Base-by-base conservation (phyloP, 1,140 invertebrate genomes). In the Bombus impatiens region DNA sequence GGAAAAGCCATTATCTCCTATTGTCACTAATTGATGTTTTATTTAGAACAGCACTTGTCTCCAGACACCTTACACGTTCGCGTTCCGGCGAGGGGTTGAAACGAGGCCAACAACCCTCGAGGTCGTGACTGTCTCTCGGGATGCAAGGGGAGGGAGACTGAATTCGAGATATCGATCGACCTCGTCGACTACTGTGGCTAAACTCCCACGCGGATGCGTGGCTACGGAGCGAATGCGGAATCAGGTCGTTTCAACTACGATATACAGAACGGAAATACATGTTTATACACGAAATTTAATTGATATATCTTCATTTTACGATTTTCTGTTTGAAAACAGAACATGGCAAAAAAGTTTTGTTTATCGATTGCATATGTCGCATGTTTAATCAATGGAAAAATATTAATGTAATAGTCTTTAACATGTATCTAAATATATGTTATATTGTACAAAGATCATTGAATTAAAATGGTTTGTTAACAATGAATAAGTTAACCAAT, bases 81-180 rank as follows among this genome's bases (percentile, higher is more conserved):
- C 47, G 57, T 68, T 76, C 47, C 70, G 35, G 47, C 70, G 67
- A 59, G 78, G 91, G 86, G 79, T 82, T 57, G 75, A 89, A 92
- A 87, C 78, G 87, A 88, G 92, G 92, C 89, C 92, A 90, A 92
- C 92, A 92, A 92, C 92, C 92, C 89, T 90, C 76, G 83, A 87
- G 77, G 44, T 78, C 74, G 40, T 53, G 81, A 67, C 71, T 68
- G 62, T 67, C 82, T 62, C 84, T 74, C 35, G 59, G 65, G 37
- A 79, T 57, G 71, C 76, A 77, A 37, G 62, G 57, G 80, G 62
- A 75, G 42, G 42, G 57, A 62, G 44, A 62, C 65, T 82, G 84
- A 82, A 82, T 90, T 76, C 71, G 72, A 76, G 89, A 84, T 92
- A 92, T 92, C 90, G 91, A 92, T 90, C 91, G 90, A 86, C 87